Base-by-base conservation (phyloP, 2,113 vertebrate genomes). In the Eulemur macaco region DNA sequence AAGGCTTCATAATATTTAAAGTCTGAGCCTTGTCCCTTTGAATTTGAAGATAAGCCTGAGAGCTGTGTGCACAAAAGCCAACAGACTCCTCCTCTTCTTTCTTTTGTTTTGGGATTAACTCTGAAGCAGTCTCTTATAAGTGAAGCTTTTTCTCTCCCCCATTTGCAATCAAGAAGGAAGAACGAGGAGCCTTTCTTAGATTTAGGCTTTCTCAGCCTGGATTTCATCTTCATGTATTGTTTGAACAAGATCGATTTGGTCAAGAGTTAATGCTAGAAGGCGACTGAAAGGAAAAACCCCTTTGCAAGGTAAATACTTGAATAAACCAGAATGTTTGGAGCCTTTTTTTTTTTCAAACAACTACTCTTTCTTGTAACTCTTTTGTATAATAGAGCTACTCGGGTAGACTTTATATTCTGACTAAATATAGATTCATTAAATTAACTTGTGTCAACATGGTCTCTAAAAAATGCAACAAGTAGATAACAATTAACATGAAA, bases 41-140 rank as follows among this genome's bases (percentile, higher is more conserved):
- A 89, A 69, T 88, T 66, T 88, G 34, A 84, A 96, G 90, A 96
- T 92, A 86, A 97, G 64, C 54, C 71, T 92, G 54, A 86, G 54
- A 89, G 64, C 86, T 81, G 12, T 7, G 47, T n/a, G 34, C n/a
- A 29, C 56, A 64, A 86, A 90, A 95, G 54, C 39, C 92, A 92
- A n/a, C 0, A 84, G 58, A 90, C 18, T 88, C 13, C 45, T 91
- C 87, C 52, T 83, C 31, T 69, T 29, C 23, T 77, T 91, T 83
- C 78, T 87, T 96, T 85, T 95, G 74, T 92, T 34, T 63, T 39
- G 50, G 31, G 88, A 97, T 97, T 96, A 96, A 52, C 58, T 81
- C 69, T 82, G 68, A 92, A 96, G 31, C 39, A 77, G 76, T 29
- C n/a, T 60, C 18, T 89, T 92, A 93, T 37, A 91, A 39, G 14